Conservation (phyloP, 2,797 vertebrate genomes). For the Falco peregrinus region DNA sequence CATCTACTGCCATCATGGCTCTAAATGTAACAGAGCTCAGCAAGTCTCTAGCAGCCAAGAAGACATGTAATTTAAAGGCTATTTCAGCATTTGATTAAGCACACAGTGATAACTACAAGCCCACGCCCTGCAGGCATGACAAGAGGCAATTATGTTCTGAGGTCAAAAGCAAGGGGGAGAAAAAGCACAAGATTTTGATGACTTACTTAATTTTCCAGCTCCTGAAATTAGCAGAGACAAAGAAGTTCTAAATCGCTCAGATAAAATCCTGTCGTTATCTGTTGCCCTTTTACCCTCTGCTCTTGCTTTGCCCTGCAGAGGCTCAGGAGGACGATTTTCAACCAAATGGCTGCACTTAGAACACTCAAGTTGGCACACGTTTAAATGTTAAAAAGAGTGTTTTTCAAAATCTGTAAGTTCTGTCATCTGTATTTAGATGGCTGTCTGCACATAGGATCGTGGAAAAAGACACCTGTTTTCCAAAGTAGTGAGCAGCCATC, state of each 20-base stretch:
- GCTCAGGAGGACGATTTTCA: not conserved
- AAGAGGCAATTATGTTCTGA: constrained; percentile 64
- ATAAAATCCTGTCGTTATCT: constrained; percentile 35
- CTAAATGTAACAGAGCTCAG: constrained; percentile 49
- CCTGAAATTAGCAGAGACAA: constrained; percentile 56
- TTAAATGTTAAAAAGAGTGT: not conserved
- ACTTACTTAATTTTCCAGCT: constrained; percentile 60
- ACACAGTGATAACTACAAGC: constrained; percentile 57
- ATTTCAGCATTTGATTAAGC: constrained; percentile 66
- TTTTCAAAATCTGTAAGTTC: not conserved
- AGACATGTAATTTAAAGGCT: constrained; percentile 58
- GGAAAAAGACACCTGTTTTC: constrained; percentile 39
- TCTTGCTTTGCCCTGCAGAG: not conserved
- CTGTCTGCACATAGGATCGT: not conserved
- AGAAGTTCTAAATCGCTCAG: constrained; percentile 34
- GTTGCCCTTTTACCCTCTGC: constrained; percentile 10
- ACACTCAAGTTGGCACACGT: not conserved
- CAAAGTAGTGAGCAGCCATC: not conserved
- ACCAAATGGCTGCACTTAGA: not conserved
- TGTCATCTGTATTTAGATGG: not conserved
- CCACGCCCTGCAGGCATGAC: constrained; percentile 49
- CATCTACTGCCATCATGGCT: constrained; percentile 47
- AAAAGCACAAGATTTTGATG: constrained; percentile 63
- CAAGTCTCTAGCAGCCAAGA: constrained; percentile 43
- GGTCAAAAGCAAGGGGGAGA: constrained; percentile 58